Conservation (phyloP, 2,797 vertebrate genomes). For the Vultur gryphus region DNA sequence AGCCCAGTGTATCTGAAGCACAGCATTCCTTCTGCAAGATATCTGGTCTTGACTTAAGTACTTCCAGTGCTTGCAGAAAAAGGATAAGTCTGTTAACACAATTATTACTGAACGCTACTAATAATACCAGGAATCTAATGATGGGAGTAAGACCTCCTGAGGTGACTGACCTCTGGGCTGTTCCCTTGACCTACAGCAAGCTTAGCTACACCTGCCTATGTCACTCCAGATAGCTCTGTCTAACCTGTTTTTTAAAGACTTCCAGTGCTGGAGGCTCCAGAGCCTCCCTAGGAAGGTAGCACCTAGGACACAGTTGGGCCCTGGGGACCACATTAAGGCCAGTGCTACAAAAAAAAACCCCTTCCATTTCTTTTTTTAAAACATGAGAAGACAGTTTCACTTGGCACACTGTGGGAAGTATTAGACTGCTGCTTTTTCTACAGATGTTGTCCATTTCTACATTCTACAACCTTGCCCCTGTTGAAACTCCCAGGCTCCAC, state of each 20-base stretch:
- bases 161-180: not conserved
- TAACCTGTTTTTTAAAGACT: not conserved
- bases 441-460: not conserved
- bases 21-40: not conserved
- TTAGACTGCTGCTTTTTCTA: not conserved
- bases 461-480: not conserved
- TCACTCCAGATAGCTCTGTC: not conserved
- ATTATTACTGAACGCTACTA: not conserved
- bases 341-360: not conserved
- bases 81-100: not conserved
- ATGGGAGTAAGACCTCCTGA: not conserved
- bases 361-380: not conserved
- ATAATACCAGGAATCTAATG: not conserved
- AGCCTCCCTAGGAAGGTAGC: not conserved
- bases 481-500: not conserved
- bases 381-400: not conserved
- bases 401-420: not conserved
- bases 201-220: not conserved
- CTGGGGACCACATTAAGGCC: not conserved
- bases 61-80: not conserved
- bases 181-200: not conserved
- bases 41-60: not conserved
- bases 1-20: not conserved
- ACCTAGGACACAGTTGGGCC: too few species aligned
- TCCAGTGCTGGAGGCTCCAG: not conserved